phyloP scores from a whole-genome alignment of 2,888 invertebrate genomes.

The Drosophila ochracea region DNA sequence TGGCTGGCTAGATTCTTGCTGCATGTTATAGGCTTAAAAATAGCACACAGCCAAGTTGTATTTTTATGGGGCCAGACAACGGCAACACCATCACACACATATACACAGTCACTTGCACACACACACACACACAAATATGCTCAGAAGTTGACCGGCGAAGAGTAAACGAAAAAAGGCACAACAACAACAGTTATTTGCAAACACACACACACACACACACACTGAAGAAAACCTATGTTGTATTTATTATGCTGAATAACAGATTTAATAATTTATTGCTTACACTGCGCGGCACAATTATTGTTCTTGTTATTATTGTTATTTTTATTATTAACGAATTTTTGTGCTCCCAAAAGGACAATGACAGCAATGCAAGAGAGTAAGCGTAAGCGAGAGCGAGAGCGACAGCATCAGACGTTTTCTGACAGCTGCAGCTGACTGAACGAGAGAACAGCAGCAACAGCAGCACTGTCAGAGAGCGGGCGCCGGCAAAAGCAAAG shows the following conservation, averaged over 20 bases:
- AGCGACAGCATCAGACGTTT: slow-evolving; percentile 24
- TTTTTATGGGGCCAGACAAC: slow-evolving; percentile 64
- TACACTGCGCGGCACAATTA: slow-evolving; percentile 39
- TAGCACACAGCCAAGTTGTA: slow-evolving; percentile 66
- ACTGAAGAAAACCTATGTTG: background rate
- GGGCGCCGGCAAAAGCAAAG: slow-evolving; percentile 45
- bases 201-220: background rate
- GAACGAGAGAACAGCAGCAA: slow-evolving; percentile 7
- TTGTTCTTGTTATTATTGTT: slow-evolving; percentile 43
- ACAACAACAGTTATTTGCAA: slow-evolving; percentile 23
- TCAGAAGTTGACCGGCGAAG: slow-evolving; percentile 35
- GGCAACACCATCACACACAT: slow-evolving; percentile 15
- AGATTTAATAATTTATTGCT: slow-evolving; percentile 42
- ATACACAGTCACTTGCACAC: slow-evolving; percentile 10
- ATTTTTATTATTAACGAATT: slow-evolving; percentile 38
- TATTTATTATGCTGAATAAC: slow-evolving; percentile 13
- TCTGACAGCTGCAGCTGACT: slow-evolving; percentile 38
- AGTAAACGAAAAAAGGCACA: slow-evolving; percentile 9
- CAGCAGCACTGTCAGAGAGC: slow-evolving; percentile 7
- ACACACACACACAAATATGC: slow-evolving; percentile 17
- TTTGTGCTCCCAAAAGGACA: slow-evolving; percentile 51
- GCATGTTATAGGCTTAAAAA: slow-evolving; percentile 57
- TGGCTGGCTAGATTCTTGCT: slow-evolving; percentile 21
- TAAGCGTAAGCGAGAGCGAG: slow-evolving; percentile 15
- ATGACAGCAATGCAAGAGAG: slow-evolving; percentile 37